Base-by-base conservation (phyloP, 2,113 vertebrate species). In the Bostrychus sinensis region DNA sequence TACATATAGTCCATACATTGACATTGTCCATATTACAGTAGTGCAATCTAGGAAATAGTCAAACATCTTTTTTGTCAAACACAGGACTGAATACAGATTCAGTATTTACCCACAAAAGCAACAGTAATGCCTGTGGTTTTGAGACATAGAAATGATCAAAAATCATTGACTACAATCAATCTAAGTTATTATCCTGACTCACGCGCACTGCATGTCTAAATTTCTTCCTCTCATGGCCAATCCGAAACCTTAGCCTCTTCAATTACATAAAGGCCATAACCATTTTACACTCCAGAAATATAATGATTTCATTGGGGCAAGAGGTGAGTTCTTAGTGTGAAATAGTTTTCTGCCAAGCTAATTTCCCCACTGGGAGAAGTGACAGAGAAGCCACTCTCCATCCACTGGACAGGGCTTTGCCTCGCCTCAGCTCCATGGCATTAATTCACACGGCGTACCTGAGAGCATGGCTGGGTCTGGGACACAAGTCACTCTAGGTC, bases 201-300 rank as follows among this genome's bases (percentile, higher is more conserved):
- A 25, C 16, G n/a, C 13, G 14, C 5, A 39, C 1, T 39, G 14
- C 7, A 3, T 32, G 30, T 7, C 48, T n/a, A 30, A 28, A 17
- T 26, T n/a, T 14, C 9, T 51, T 25, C 25, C 48, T 17, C 25
- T 51, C 8, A 1, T 11, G 10, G 14, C 25, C 48, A 28, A 28
- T 10, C 14, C 56, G 36, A 54, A 58, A 70, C 23, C 17, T 22
- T 39, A 26, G 36, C 20, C 56, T 43, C 16, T 69, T 69, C 55
- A 63, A 56, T 72, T 81, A 67, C 41, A 30, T 56, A 61, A 74
- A 41, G 50, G 19, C 66, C 38, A 32, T 26, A 69, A 67, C 51
- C 62, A 70, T 72, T 78, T 74, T 63, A 78, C 69, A 75, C 45
- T 62, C 45, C 16, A 14, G 61, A 67, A 71, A 59, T 19, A 28